Base-by-base conservation (phyloP, 2,113 vertebrate genomes). In the Zeus faber region DNA sequence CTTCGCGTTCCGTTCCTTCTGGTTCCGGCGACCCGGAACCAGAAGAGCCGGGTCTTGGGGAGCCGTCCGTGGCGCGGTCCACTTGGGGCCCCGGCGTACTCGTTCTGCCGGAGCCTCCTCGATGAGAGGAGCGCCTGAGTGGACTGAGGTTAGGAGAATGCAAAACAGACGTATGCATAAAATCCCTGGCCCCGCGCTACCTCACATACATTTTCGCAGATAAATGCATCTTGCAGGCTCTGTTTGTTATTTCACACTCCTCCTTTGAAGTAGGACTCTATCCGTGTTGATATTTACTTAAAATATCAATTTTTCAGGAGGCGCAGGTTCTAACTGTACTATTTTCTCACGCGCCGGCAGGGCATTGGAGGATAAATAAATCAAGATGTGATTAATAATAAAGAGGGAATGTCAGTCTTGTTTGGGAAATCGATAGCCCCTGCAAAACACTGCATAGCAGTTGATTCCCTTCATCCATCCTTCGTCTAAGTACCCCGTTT, bases 51-150 rank as follows among this genome's bases (percentile, higher is more conserved):
- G 31, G n/a, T 7, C 3, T 10, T 18, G 24, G 47, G 21, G 25
- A 23, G 16, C 6, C 49, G 49, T 50, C 54, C 64, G 47, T n/a
- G n/a, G n/a, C n/a, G n/a, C n/a, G n/a, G n/a, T n/a, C n/a, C n/a
- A n/a, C n/a, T n/a, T n/a, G n/a, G n/a, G 49, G 46, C 1, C 13
- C 16, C 6, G 0, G 5, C 0, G 21, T 17, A 35, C 4, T 44
- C 49, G 4, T 26, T 2, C 48, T 59, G 45, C 9, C 26, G 24
- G 23, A 27, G n/a, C 39, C 21, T 13, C 24, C 17, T 31, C 60
- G 56, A 41, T 47, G 5, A 33, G 46, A 35, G 18, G 39, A 17
- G 13, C 40, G 9, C 17, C 82, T 82, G 62, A 11, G 43, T 18
- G 40, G n/a, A 9, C 14, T 3, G 22, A 24, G 70, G 70, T 0